These are phyloP conservation scores for Dinocampus coccinellae DNA, from an alignment of 2,888 invertebrate species.

Conservation along the genomic window DNA sequence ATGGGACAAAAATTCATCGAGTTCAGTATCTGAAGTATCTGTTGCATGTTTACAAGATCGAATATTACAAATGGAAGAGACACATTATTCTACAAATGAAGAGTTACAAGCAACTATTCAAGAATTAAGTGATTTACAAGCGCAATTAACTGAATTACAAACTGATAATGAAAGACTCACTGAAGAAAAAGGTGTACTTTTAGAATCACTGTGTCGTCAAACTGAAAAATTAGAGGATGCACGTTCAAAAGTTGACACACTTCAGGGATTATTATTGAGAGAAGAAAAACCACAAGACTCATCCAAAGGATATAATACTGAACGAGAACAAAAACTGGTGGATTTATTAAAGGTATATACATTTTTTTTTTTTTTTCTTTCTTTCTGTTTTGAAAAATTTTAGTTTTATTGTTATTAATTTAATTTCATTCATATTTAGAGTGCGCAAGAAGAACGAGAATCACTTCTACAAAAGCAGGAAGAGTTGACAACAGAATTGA, in stretches of 20 bases:
- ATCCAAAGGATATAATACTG: constrained; percentile 75
- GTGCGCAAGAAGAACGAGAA: constrained; percentile 85
- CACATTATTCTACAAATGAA: constrained; percentile 88
- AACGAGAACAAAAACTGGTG: constrained; percentile 84
- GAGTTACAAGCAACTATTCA: constrained; percentile 94
- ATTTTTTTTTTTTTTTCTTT: not conserved
- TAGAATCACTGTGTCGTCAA: constrained; percentile 92
- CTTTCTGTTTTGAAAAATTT: not conserved
- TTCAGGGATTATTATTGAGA: constrained; percentile 83
- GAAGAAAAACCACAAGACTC: constrained; percentile 75
- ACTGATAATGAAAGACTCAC: constrained; percentile 88
- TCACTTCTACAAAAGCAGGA: constrained; percentile 81
- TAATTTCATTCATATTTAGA: constrained; percentile 64
- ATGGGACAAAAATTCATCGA: constrained; percentile 93
- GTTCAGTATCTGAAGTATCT: constrained; percentile 88
- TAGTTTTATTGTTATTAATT: not conserved
- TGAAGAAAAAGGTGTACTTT: constrained; percentile 90
- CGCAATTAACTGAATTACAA: constrained; percentile 87
- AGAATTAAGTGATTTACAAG: constrained; percentile 86
- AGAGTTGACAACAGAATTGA: constrained; percentile 80
- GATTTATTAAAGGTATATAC: constrained; percentile 82
- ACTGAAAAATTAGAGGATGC: constrained; percentile 93
- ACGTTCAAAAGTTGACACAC: constrained; percentile 84
- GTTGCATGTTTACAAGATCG: constrained; percentile 94
- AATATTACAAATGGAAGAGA: constrained; percentile 93